Evolutionary conservation across 2,888 invertebrate species (phyloP), one percentile per base, ranked within the genome.

Genomic region (Drosophila limbata): DNA sequence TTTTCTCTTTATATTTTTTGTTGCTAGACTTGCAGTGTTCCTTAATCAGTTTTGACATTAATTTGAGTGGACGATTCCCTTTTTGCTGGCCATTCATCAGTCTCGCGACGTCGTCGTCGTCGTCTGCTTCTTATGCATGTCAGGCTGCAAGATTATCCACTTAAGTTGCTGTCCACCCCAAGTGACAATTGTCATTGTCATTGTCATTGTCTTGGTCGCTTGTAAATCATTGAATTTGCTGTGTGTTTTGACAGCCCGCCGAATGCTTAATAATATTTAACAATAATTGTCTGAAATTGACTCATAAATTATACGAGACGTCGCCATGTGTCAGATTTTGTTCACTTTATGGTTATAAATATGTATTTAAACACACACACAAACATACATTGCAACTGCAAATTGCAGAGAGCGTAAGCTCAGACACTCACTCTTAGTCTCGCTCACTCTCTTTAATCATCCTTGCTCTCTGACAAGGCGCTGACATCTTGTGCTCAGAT

Each of bases 221-320:
- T 84, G 90, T 89, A 90, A 90, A 90, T 90, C 90, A 90, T 89
- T 80, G 77, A 77, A 71, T 71, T 69, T 67, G 78, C 73, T 74
- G 70, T 73, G 75, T 90, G 91, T 90, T 90, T 86, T 91, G 90
- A 90, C 90, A 91, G 90, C 76, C 78, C 82, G 85, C 77, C 89
- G 90, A 90, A 88, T 90, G 90, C 90, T 90, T 81, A 90, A 90
- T 91, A 90, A 91, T 90, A 90, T 91, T 91, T 89, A 89, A 90
- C 89, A 90, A 91, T 87, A 88, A 90, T 90, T 90, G 90, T 89
- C 81, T 91, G 89, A 91, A 90, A 90, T 90, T 90, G 90, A 87
- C 87, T 88, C 90, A 91, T 91, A 90, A 90, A 90, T 91, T 91
- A 90, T 81, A 75, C 68, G 83, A 85, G 81, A 86, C 88, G 81